Base-by-base conservation (phyloP, 2,888 invertebrate species). In the Macrosiphum euphorbiae region DNA sequence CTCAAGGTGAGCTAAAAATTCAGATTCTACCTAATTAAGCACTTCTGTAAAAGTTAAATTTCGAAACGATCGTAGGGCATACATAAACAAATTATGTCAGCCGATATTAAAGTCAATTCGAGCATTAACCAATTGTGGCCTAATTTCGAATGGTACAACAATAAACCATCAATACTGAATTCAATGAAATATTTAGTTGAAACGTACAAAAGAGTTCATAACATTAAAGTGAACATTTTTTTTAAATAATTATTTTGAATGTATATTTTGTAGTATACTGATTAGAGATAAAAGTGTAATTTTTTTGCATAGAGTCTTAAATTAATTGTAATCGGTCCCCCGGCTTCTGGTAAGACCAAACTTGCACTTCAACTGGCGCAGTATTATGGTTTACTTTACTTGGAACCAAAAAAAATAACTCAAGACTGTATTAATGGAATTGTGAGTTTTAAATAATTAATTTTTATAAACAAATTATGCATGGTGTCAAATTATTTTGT, bases 111-210 rank as follows among this genome's bases (percentile, higher is more conserved):
- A 61, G 20, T 94, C 1, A 58, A 86, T 47, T 84, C 90, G 26
- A 44, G 11, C 41, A 61, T 93, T 11, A n/a, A 84, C 5, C 93
- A 35, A 47, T 10, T 93, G 28, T 93, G 93, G 93, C 90, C 93
- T 0, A 35, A 90, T 84, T 93, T 93, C 20, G 47, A 93, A 20
- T 93, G 93, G 93, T 93, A 93, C 26, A 50, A 58, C 11, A 58
- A 47, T 35, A 90, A 61, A 58, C 16, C 85, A 50, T 86, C 93
- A 2, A 85, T 94, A 8, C 28, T 47, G 0, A 7, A 41, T n/a
- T 44, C 85, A 61, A 94, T 94, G 85, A 86, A 94, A 47, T 67
- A 16, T 7, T 41, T 90, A 50, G 47, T 86, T 26, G 90, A 90
- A 50, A 61, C 35, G 11, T 94, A 94, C 5, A 55, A 86, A 93